Conservation (phyloP, 2,888 invertebrate species). For the Drosophila limbata region DNA sequence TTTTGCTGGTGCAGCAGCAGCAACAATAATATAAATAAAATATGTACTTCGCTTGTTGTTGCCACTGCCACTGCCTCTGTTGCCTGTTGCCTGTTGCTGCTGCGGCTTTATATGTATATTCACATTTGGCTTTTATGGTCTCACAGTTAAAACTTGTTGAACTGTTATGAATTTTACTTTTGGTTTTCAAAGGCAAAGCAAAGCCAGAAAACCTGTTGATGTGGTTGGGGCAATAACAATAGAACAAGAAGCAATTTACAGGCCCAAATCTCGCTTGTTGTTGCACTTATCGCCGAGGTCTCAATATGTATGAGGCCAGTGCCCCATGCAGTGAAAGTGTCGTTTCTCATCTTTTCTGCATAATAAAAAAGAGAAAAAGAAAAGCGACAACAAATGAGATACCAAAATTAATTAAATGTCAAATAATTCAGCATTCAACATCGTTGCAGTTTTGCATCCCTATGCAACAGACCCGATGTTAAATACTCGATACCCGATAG, state of each 20-base stretch:
- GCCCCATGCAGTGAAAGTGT: slow-evolving; percentile 72
- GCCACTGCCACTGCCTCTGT: slow-evolving; percentile 12
- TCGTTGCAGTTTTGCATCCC: slow-evolving; percentile 59
- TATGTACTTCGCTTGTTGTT: slow-evolving; percentile 56
- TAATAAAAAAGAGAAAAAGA: slow-evolving; percentile 25
- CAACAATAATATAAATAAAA: slow-evolving; percentile 74
- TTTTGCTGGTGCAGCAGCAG: slow-evolving; percentile 60
- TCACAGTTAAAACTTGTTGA: slow-evolving; percentile 59
- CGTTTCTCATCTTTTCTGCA: slow-evolving; percentile 69
- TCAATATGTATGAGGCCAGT: slow-evolving; percentile 28
- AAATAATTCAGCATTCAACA: slow-evolving; percentile 70
- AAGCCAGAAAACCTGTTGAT: slow-evolving; percentile 61
- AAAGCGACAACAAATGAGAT: slow-evolving; percentile 25
- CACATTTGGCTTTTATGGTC: slow-evolving; percentile 62
- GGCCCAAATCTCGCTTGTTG: slow-evolving; percentile 19
- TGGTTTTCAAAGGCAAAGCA: slow-evolving; percentile 59
- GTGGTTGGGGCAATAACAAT: slow-evolving; percentile 49
- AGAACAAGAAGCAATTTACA: slow-evolving; percentile 59
- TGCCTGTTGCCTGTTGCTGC: slow-evolving; percentile 19
- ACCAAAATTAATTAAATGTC: slow-evolving; percentile 75
- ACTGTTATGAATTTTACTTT: slow-evolving; percentile 74
- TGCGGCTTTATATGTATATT: slow-evolving; percentile 43
- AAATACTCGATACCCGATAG: too few species aligned
- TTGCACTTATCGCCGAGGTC: slow-evolving; percentile 37
- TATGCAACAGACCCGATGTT: slow-evolving; percentile 18